Base-by-base conservation (phyloP, 2,888 invertebrate species). In the Listrodromus nycthemerus region DNA sequence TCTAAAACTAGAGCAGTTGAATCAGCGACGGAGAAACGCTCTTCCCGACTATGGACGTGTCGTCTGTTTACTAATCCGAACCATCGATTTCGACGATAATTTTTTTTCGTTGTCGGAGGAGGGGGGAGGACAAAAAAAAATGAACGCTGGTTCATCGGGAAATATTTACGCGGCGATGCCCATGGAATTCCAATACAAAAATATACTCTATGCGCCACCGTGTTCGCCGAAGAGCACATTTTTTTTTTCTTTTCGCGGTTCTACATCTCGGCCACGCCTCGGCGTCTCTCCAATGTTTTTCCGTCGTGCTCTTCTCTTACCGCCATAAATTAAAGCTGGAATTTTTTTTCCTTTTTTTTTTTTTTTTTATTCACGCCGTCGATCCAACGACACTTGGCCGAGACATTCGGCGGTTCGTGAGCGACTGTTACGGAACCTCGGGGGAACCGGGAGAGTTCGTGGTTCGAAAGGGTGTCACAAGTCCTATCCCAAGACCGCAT, bases 1-100 rank as follows among this genome's bases (percentile, higher is more conserved):
- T 80, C 80, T 83, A 83, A 83, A 83, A 83, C 83, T 80, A 83
- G 83, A 83, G 80, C 83, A 83, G 83, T 80, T 77, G 83, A 83
- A 80, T 83, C 80, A 83, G 80, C 83, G 80, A 55, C 77, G 83
- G 80, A 83, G 77, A 77, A 77, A 63, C 83, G 76, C 52, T 61
- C 48, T 58, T 76, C 58, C 50, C 61, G 52, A 80, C 37, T 33
- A 70, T 67, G 73, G 48, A 73, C 30, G 63, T 69, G 70, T 55
- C 69, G 63, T 45, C 48, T 74, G 48, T 74, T 74, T 74, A 74
- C 63, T 6, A 30, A 45, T 21, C 45, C 71, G n/a, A 45, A 45
- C 10, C 73, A 74, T 63, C 63, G 63, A 74, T 74, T 55, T 48
- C 21, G n/a, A 63, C 73, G 45, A 74, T 74, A 48, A 48, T 48